These are phyloP conservation scores for Cheilosia soror DNA, from an alignment of 2,888 invertebrate species.

Conservation along the genomic window DNA sequence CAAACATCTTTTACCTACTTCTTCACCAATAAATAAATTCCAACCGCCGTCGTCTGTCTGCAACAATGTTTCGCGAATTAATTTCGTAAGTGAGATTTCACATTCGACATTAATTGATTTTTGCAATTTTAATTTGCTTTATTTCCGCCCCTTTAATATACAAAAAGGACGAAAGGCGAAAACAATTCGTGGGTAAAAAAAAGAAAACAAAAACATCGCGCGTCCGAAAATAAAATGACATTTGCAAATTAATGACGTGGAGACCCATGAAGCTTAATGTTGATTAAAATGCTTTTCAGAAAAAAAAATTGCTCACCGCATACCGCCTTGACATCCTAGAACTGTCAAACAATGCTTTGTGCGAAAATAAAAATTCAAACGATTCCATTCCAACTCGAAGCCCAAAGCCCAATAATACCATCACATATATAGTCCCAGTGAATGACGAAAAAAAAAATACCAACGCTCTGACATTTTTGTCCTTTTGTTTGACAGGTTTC, in stretches of 20 bases:
- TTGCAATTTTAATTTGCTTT: constrained; percentile 71
- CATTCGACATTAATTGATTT: constrained; percentile 72
- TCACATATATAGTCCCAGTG: background rate
- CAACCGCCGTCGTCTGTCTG: background rate
- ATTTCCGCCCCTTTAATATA: constrained; percentile 49
- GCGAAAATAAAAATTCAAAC: constrained; percentile 67
- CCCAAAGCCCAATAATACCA: constrained; percentile 18
- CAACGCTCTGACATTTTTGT: constrained; percentile 69
- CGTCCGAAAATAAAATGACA: constrained; percentile 60
- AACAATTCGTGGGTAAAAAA: background rate
- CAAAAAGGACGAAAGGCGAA: constrained; percentile 12
- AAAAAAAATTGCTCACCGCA: constrained; percentile 45
- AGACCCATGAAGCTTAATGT: constrained; percentile 75
- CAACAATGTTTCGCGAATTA: constrained; percentile 42
- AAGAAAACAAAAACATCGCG: constrained; percentile 5
- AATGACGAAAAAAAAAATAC: constrained; percentile 25
- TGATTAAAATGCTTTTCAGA: constrained; percentile 72
- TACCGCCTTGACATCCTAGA: constrained; percentile 27
- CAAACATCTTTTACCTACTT: background rate
- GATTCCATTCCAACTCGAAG: constrained; percentile 34
- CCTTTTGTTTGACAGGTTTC: constrained; percentile 75
- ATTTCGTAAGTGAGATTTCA: constrained; percentile 61
- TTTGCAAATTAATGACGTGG: constrained; percentile 75
- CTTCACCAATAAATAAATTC: no score
- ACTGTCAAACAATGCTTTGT: constrained; percentile 72